A percentile compares a stretch with the other conserved stretches of the same genome.
Conservation (phyloP, 2,888 invertebrate genomes). For the Gonocerus acuteangulatus region DNA sequence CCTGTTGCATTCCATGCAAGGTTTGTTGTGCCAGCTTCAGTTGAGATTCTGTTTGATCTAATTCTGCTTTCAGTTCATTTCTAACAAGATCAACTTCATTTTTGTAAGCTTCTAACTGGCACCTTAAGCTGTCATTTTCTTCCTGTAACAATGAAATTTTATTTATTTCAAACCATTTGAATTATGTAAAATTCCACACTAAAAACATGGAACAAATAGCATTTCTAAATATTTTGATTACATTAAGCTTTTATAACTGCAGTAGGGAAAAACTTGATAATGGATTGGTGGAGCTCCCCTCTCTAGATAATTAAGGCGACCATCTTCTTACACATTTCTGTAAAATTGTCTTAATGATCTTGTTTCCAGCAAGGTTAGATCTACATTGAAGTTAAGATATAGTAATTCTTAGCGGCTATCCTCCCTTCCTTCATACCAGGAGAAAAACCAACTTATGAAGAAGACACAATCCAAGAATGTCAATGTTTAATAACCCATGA, state of each 20-base stretch:
- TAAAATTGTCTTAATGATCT: no score
- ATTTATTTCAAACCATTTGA: no score
- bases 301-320: no score
- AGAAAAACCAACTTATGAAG: no score
- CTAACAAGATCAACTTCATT: conserved; percentile 86
- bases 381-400: no score
- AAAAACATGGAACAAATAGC: not conserved
- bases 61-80: conserved; percentile 66
- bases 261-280: not conserved
- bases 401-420: no score
- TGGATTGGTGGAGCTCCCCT: not conserved
- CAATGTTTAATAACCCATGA: no score
- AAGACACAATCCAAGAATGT: no score
- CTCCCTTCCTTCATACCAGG: no score
- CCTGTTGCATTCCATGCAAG: conserved; percentile 53
- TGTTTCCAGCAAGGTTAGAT: no score
- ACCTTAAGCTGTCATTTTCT: conserved; percentile 83
- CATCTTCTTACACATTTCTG: no score
- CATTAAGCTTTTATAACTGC: not conserved
- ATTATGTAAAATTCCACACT: not conserved
- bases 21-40: conserved; percentile 64
- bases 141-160: conserved; percentile 50
- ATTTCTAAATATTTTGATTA: not conserved
- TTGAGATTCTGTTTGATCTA: conserved; percentile 79
- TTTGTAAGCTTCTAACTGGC: conserved; percentile 87